Conservation (phyloP, 2,113 vertebrate species). For the Gnathonemus echidnorhynchus region DNA sequence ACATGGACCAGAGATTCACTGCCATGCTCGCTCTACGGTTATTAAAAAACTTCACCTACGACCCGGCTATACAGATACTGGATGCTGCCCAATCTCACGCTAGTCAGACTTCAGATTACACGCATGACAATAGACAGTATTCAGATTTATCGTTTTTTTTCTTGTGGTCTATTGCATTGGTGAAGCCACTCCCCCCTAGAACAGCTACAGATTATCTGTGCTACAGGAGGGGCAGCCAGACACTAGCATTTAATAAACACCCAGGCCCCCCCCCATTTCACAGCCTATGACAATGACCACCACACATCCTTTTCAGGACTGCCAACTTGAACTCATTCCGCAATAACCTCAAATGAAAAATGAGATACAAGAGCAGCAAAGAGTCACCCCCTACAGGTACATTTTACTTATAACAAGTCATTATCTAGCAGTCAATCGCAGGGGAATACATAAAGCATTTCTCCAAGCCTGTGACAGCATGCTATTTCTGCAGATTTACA, state of each 20-base stretch:
- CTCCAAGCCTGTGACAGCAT: conserved; percentile 37
- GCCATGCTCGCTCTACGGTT: conserved; percentile 6
- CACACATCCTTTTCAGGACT: conserved; percentile 25
- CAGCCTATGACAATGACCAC: conserved; percentile 43
- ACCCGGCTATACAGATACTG: not conserved
- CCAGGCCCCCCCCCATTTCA: conserved; percentile 43
- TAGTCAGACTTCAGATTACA: not conserved
- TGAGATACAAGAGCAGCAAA: conserved; percentile 56
- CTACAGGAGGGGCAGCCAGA: conserved; percentile 33
- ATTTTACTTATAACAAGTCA: conserved; percentile 66
- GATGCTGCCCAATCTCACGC: not conserved
- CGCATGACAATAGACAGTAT: not conserved
- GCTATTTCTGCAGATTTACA: conserved; percentile 40
- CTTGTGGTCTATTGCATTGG: not conserved
- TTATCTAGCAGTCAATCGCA: conserved; percentile 68
- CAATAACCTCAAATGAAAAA: conserved; percentile 50
- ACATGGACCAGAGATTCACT: conserved; percentile 17
- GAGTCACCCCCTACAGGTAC: conserved; percentile 46
- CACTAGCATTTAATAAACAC: conserved; percentile 54
- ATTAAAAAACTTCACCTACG: conserved; percentile 14
- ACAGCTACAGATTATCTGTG: conserved; percentile 43
- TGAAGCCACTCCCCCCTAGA: conserved; percentile 29
- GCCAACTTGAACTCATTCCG: conserved; percentile 45
- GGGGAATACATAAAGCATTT: conserved; percentile 43
- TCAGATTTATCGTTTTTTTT: not conserved